Evolutionary conservation across 2,888 invertebrate genomes (phyloP).

Genomic region (Ochropacha duplaris): DNA sequence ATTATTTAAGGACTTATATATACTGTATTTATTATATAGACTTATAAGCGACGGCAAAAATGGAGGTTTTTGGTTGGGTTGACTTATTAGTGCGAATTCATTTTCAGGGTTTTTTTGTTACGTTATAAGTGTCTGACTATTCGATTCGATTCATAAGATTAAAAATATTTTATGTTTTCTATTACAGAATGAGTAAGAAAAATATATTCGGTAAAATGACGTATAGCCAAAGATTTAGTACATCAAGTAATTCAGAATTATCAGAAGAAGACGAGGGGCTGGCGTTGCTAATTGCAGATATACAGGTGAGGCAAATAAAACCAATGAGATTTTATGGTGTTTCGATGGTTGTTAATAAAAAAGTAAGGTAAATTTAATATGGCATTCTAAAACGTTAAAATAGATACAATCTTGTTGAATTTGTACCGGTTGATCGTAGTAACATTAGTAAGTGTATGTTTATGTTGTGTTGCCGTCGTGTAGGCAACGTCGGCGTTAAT

Average conservation of each 20-base stretch:
- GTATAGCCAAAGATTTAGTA: constrained; percentile 80
- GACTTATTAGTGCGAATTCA: too few species aligned
- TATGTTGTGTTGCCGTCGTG: constrained; percentile 6
- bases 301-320: constrained; percentile 81
- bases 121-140: too few species aligned
- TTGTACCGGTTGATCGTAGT: not conserved
- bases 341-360: too few species aligned
- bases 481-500: constrained; percentile 77
- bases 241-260: constrained; percentile 80
- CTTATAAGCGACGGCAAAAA: too few species aligned
- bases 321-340: too few species aligned
- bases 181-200: constrained; percentile 84
- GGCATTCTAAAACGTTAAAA: too few species aligned
- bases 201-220: constrained; percentile 82
- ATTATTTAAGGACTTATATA: too few species aligned
- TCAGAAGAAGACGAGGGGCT: constrained; percentile 95
- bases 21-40: too few species aligned
- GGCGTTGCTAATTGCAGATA: constrained; percentile 94
- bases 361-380: too few species aligned
- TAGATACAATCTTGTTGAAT: too few species aligned
- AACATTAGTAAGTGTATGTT: not conserved
- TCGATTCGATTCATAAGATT: not conserved
- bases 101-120: too few species aligned
- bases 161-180: constrained; percentile 6
- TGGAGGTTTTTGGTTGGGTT: too few species aligned